Evolutionary conservation across 2,888 invertebrate species (phyloP).

Genomic region (Hyposoter dolosus): DNA sequence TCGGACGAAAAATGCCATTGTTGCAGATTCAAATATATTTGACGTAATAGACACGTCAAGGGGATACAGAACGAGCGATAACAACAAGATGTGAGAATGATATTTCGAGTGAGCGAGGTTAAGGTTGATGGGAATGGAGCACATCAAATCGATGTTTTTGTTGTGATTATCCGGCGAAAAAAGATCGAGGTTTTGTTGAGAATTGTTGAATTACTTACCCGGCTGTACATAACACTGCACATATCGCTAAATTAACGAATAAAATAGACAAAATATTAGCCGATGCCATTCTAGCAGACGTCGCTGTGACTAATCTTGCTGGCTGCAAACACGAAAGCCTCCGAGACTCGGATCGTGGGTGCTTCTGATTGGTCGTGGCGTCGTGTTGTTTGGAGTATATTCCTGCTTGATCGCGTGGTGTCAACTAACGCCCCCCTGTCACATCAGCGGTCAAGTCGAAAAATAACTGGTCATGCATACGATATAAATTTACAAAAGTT

Average conservation of each 20-base stretch:
- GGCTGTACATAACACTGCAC: constrained; percentile 76
- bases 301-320: constrained; percentile 67
- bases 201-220: constrained; percentile 77
- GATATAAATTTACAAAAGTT: not conserved
- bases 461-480: not conserved
- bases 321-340: constrained; percentile 26
- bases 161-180: not conserved
- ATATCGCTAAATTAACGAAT: constrained; percentile 80
- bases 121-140: not conserved
- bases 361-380: constrained; percentile 77
- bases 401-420: not conserved
- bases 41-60: not conserved
- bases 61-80: not conserved
- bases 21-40: not conserved
- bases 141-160: not conserved
- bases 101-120: constrained; percentile 40
- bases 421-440: constrained; percentile 20
- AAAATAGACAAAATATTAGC: constrained; percentile 77
- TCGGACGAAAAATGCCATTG: not conserved
- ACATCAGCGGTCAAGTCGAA: not conserved
- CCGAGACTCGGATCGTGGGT: constrained; percentile 79
- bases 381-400: not conserved
- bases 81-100: constrained; percentile 1
- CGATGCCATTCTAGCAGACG: constrained; percentile 83
- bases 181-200: not conserved